Conservation (phyloP, 2,113 vertebrate species). For the Passerina amoena region DNA sequence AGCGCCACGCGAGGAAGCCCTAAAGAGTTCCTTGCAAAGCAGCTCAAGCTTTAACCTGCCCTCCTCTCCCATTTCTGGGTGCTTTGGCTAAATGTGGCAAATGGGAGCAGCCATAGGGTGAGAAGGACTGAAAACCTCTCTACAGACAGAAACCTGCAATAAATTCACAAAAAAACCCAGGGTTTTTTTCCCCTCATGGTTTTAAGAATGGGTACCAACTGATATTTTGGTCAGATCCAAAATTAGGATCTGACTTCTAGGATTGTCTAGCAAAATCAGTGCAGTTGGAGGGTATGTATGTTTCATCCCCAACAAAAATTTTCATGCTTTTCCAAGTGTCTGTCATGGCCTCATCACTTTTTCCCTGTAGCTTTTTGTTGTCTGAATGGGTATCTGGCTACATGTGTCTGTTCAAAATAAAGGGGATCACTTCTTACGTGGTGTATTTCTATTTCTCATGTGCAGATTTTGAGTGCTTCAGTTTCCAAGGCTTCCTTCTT, state of each 20-base stretch:
- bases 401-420: constrained; percentile 56
- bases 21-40: constrained; percentile 4
- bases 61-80: background rate
- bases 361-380: constrained; percentile 68
- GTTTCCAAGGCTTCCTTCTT: constrained; percentile 12
- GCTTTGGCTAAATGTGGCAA: background rate
- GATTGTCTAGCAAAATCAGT: constrained; percentile 37
- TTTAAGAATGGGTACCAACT: constrained; percentile 45
- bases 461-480: constrained; percentile 22
- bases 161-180: background rate
- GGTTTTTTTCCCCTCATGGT: background rate
- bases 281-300: constrained; percentile 59
- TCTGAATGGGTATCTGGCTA: constrained; percentile 67
- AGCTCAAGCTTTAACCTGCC: background rate
- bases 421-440: constrained; percentile 28
- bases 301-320: constrained; percentile 52
- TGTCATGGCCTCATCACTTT: constrained; percentile 63
- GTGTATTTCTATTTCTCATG: constrained; percentile 29
- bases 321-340: constrained; percentile 66
- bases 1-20: fast-evolving
- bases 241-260: constrained; percentile 31
- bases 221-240: constrained; percentile 62
- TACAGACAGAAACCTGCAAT: background rate
- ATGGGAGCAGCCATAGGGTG: constrained; percentile 5
- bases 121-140: constrained; percentile 7